Base-by-base conservation (phyloP, 1,140 invertebrate genomes). In the Drosophila obscura region DNA sequence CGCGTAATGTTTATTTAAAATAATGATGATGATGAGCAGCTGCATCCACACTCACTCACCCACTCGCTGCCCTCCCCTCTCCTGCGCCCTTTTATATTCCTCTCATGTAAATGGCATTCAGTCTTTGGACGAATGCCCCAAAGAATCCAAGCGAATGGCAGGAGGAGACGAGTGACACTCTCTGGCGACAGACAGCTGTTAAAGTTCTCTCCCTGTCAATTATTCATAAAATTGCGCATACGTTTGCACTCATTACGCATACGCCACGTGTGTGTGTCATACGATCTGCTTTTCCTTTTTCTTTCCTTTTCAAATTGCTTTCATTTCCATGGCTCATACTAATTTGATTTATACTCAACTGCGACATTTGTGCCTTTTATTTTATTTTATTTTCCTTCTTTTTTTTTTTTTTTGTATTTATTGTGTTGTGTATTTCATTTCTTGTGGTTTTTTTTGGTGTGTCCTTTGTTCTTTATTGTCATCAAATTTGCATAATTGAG, bases 1-100 rank as follows among this genome's bases (percentile, higher is more conserved):
- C 35, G 83, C 78, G 59, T 68, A 85, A 85, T 82, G 82, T 73
- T 88, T 88, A 87, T 87, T 79, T 82, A 82, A 88, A 88, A 88
- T 88, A 82, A 87, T 87, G 83, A 87, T 87, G 82, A 88, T 87
- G 82, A 88, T 73, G 59, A 69, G 73, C 65, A 68, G 52, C 68
- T 66, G 80, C 80, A 48, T 35, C 49, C 53, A 43, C 26, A 43
- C 8, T 8, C 49, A 48, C 44, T 24, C 26, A 5, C 1, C 26
- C 26, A 31, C 7, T 8, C 7, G 2, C 28, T 31, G 1, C 41
- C 45, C 15, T 15, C 0, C 44, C 44, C 35, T 24, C 24, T 53
- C 46, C 51, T 53, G 51, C 22, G 22, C 22, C 8, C 46, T 22
- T 39, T 28, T 31, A 31, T 16, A 31, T 51, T 19, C 5, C 44